Evolutionary conservation across 2,888 invertebrate species (phyloP), one percentile per base, ranked within the genome.

Genomic region (Germaria angustata): DNA sequence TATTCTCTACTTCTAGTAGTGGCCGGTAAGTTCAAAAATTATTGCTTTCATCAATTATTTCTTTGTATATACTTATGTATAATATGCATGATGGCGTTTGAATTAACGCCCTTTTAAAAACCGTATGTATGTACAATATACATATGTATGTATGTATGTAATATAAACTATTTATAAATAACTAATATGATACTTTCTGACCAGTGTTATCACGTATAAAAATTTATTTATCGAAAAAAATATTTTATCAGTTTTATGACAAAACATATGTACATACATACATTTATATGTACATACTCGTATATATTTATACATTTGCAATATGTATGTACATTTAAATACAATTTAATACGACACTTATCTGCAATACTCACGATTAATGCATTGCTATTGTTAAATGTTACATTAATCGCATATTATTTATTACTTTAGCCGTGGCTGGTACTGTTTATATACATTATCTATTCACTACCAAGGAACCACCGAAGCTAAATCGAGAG

Each of bases 371-470:
- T 39, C 53, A 6, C 24, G 28, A 22, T 49, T 22, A 13, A 49
- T 22, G 7, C 15, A 15, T 53, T 28, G 4, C 2, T n/a, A 32
- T 17, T 13, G 55, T 51, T 73, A 46, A 46, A 22, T 20, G n/a
- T 34, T 51, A 22, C n/a, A n/a, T n/a, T n/a, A n/a, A n/a, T n/a
- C n/a, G n/a, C n/a, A n/a, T n/a, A 34, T 49, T 36, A 36, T 28
- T 44, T 20, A 36, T 44, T 24, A 80, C 77, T 85, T 55, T 81
- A 91, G 91, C 91, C 85, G 87, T 91, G 84, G 88, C 88, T 69
- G 89, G 88, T 77, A 91, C 91, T 71, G 88, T 91, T 79, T 91
- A 90, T 80, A 86, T 91, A 59, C 90, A 91, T 85, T 89, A 90
- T 84, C 87, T 90, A 75, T 88, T 91, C 80, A 90, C 91, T 80